Base-by-base conservation (phyloP, 64 coral and sea anemone species). In the Exaiptasia diaphana region DNA sequence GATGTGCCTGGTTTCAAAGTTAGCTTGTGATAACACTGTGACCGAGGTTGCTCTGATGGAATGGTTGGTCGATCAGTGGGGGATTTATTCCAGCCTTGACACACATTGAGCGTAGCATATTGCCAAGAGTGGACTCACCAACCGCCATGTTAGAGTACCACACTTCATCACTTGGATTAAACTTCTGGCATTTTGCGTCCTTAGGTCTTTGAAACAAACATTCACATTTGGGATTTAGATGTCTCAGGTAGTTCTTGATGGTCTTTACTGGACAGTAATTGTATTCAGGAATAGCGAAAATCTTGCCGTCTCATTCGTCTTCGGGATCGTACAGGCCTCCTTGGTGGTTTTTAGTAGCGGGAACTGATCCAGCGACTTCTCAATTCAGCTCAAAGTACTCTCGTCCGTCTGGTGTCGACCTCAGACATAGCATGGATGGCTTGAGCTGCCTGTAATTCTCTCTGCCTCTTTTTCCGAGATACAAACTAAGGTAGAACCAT, bases 201-300 rank as follows among this genome's bases (percentile, higher is more conserved):
- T 50, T 76, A 4, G 78, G 87, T 39, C 70, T 3, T 27, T 90
- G 79, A 39, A 90, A 90, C 36, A 90, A 68, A 28, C 14, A n/a
- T 61, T 90, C 87, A 18, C 17, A 75, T 6, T 28, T 12, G 12
- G 58, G 78, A 76, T 90, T 82, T 2, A 83, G 33, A 30, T 72
- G 75, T 24, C 15, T 26, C 4, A 88, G 38, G 26, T 72, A 88
- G 52, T 79, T 80, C 26, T 88, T 58, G 0, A 88, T 14, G 12
- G 75, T 71, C 7, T 55, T 70, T 1, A 88, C 85, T 5, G 85
- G 75, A 21, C 85, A 88, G 8, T 26, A 43, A 23, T 35, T 14
- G 2, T 74, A 80, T 7, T n/a, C 64, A 2, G 50, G 48, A 4
- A 48, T 48, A 1, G 45, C 22, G 56, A 80, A 88, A 22, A 60